These are phyloP conservation scores for Pseudopipra pipra DNA, from an alignment of 2,113 vertebrate genomes.

Conservation along the genomic window DNA sequence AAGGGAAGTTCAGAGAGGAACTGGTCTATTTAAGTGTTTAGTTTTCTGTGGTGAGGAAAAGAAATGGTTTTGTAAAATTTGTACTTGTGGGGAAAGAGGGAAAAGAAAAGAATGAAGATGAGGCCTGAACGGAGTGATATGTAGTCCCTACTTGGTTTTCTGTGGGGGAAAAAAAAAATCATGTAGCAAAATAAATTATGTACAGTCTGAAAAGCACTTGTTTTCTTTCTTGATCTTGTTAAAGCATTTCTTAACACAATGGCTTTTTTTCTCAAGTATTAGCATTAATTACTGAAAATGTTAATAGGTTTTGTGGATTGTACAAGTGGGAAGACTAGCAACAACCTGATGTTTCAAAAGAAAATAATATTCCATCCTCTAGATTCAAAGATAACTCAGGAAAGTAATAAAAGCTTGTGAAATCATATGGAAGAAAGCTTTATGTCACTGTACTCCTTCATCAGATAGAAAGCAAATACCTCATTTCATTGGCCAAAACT, in stretches of 20 bases:
- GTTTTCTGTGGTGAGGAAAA: not conserved
- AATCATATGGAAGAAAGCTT: slow-evolving; percentile 20
- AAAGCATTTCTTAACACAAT: slow-evolving; percentile 66
- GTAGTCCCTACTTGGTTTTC: not conserved
- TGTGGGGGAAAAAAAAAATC: not conserved
- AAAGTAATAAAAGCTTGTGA: slow-evolving; percentile 56
- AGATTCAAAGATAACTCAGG: slow-evolving; percentile 51
- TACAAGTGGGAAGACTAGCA: slow-evolving; percentile 40
- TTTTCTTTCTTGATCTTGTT: slow-evolving; percentile 59
- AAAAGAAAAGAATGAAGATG: not conserved
- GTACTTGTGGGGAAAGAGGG: not conserved
- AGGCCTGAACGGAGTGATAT: not conserved
- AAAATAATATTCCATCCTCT: slow-evolving; percentile 37
- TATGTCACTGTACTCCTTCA: slow-evolving; percentile 21
- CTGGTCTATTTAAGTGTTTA: not conserved
- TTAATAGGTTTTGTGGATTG: slow-evolving; percentile 53
- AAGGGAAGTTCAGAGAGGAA: not conserved
- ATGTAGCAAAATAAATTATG: slow-evolving; percentile 34
- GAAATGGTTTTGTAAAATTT: not conserved
- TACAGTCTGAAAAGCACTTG: slow-evolving; percentile 38
- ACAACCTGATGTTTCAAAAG: slow-evolving; percentile 49
- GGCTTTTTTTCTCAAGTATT: slow-evolving; percentile 61
- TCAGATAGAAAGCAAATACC: slow-evolving; percentile 37
- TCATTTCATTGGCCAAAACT: not conserved
- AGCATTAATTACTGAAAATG: slow-evolving; percentile 66